Evolutionary conservation across 2,797 vertebrate genomes (phyloP).

Genomic region (Enteromius fasciolatus): DNA sequence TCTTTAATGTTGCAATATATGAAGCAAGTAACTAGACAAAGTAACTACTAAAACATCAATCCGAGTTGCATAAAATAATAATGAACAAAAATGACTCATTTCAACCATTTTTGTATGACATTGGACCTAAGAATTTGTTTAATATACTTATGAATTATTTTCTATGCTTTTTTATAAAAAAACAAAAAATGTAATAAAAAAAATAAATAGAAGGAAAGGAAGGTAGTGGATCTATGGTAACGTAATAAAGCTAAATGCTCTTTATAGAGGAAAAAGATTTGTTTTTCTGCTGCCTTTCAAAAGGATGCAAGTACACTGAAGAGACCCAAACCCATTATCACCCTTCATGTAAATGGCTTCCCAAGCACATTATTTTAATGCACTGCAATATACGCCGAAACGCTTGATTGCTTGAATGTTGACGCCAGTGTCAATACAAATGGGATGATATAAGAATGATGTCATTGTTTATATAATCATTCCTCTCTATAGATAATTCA

Average conservation of each 20-base stretch:
- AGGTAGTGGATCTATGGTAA: not conserved
- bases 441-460: slow-evolving; percentile 53
- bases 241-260: slow-evolving; percentile 16
- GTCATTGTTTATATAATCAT: slow-evolving; percentile 65
- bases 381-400: slow-evolving; percentile 40
- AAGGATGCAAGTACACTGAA: slow-evolving; percentile 16
- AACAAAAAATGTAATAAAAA: not conserved
- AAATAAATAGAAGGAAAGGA: not conserved
- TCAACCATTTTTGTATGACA: slow-evolving; percentile 46
- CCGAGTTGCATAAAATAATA: not conserved
- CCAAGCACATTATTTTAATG: slow-evolving; percentile 51
- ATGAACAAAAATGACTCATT: slow-evolving; percentile 25
- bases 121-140: slow-evolving; percentile 44
- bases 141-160: slow-evolving; percentile 42
- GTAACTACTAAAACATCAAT: not conserved
- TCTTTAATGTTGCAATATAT: slow-evolving; percentile 19
- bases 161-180: slow-evolving; percentile 34
- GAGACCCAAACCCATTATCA: slow-evolving; percentile 36
- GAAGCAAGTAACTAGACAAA: slow-evolving; percentile 3
- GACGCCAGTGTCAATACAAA: slow-evolving; percentile 38
- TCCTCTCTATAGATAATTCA: slow-evolving; percentile 72
- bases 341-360: slow-evolving; percentile 51
- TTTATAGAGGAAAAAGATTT: slow-evolving; percentile 12
- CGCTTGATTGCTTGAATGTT: slow-evolving; percentile 48
- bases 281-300: slow-evolving; percentile 42